A percentile compares a stretch with the other conserved stretches of the same genome.
phyloP scores from a whole-genome alignment of 2,888 invertebrate genomes.

The Galeruca laticollis region DNA sequence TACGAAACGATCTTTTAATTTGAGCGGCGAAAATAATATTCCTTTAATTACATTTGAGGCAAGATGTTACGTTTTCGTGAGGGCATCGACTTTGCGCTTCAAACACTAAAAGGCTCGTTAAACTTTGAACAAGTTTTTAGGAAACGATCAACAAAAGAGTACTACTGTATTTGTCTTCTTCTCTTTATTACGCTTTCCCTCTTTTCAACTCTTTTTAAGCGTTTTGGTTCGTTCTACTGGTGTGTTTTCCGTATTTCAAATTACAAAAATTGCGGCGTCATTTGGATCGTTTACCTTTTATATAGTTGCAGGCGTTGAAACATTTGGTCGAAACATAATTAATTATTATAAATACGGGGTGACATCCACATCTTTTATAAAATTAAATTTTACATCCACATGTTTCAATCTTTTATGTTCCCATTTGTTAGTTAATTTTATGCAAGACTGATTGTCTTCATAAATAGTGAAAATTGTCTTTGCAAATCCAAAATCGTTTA shows the following conservation, averaged over 20 bases:
- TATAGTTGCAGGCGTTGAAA: no score
- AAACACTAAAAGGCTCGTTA: slow-evolving; percentile 57
- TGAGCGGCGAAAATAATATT: slow-evolving; percentile 43
- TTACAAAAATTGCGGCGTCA: background rate
- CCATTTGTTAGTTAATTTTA: slow-evolving; percentile 22
- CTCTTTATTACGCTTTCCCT: background rate
- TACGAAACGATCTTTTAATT: slow-evolving; percentile 9
- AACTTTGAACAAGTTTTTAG: slow-evolving; percentile 61
- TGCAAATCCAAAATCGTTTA: slow-evolving; percentile 21
- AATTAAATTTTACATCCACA: slow-evolving; percentile 37
- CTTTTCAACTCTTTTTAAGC: background rate
- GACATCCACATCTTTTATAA: slow-evolving; percentile 32
- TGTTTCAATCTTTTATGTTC: slow-evolving; percentile 41
- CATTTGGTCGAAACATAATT: no score
- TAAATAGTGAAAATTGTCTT: slow-evolving; percentile 8
- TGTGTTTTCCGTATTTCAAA: slow-evolving; percentile 16
- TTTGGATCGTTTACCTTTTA: background rate
- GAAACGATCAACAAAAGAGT: slow-evolving; percentile 53
- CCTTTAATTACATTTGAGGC: slow-evolving; percentile 52
- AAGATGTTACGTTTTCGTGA: slow-evolving; percentile 47
- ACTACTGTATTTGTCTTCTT: slow-evolving; percentile 10
- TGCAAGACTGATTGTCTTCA: slow-evolving; percentile 28
- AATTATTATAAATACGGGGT: no score
- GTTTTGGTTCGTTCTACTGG: slow-evolving; percentile 11
- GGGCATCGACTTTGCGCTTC: slow-evolving; percentile 43